Conservation (phyloP, 2,888 invertebrate genomes). For the Plemyria rubiginata region DNA sequence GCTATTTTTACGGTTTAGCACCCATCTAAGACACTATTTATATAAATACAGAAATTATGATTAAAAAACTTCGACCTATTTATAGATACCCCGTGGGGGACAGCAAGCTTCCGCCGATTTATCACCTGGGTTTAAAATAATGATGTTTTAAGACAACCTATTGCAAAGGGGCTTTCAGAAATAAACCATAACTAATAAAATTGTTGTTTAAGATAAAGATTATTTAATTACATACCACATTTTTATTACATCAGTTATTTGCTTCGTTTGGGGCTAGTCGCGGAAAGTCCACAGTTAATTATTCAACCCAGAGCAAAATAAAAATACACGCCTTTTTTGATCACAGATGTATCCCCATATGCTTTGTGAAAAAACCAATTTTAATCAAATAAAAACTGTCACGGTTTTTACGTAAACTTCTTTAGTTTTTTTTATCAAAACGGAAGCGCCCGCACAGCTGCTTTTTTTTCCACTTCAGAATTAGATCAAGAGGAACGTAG, state of each 20-base stretch:
- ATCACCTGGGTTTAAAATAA: slow-evolving; percentile 75
- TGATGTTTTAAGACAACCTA: slow-evolving; percentile 52
- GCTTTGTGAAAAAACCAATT: slow-evolving; percentile 37
- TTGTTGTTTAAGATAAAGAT: no score
- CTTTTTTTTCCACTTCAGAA: slow-evolving; percentile 50
- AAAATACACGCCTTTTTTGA: slow-evolving; percentile 10
- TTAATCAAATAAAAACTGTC: slow-evolving; percentile 51
- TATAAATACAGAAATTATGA: slow-evolving; percentile 43
- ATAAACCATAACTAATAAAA: neutral
- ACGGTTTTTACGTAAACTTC: slow-evolving; percentile 50
- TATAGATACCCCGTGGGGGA: slow-evolving; percentile 58
- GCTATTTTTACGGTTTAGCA: slow-evolving; percentile 21
- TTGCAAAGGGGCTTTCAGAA: slow-evolving; percentile 36
- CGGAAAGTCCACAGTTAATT: no score
- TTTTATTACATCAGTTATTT: no score
- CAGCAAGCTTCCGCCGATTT: slow-evolving; percentile 64
- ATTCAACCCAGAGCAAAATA: neutral
- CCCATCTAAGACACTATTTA: slow-evolving; percentile 49
- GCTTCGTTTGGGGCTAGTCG: no score
- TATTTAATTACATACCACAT: no score
- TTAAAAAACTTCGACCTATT: slow-evolving; percentile 52
- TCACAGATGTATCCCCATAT: slow-evolving; percentile 24
- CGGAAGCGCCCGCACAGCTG: slow-evolving; percentile 66
- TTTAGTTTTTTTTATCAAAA: slow-evolving; percentile 57
- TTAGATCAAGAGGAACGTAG: slow-evolving; percentile 54